These are phyloP conservation scores for Omphaloscelis lunosa DNA, from an alignment of 2,888 invertebrate species.

Conservation along the genomic window DNA sequence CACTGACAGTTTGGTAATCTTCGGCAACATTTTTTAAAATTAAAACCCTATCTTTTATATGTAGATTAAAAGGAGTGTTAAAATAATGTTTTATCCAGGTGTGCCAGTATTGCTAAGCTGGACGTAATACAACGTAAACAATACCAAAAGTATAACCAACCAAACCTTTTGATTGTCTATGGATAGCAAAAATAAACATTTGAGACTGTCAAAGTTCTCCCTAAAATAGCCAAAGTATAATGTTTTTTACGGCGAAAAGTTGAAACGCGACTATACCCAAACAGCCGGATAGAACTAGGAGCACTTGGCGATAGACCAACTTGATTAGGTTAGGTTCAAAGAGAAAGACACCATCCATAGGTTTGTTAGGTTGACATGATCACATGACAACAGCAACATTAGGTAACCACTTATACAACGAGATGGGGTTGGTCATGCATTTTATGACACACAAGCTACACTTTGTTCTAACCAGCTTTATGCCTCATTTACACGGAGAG, in stretches of 20 bases:
- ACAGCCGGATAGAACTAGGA: constrained; percentile 15
- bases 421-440: constrained; percentile 29
- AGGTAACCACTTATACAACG: constrained; percentile 53
- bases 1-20: background rate
- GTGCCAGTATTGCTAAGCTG: background rate
- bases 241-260: constrained; percentile 16
- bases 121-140: background rate
- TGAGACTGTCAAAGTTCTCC: background rate
- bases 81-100: background rate
- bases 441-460: constrained; percentile 24
- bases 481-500: background rate
- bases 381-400: constrained; percentile 49
- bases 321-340: constrained; percentile 40
- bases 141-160: background rate
- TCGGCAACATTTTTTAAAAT: background rate
- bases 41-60: background rate
- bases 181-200: background rate
- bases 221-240: constrained; percentile 10
- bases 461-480: constrained; percentile 23
- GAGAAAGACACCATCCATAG: constrained; percentile 28
- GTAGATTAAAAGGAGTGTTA: background rate
- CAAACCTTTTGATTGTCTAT: background rate
- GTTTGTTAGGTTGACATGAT: constrained; percentile 43
- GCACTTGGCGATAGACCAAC: constrained; percentile 26
- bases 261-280: constrained; percentile 27